These are phyloP conservation scores for Xenops minutus DNA, from an alignment of 2,797 vertebrate genomes.

Conservation along the genomic window DNA sequence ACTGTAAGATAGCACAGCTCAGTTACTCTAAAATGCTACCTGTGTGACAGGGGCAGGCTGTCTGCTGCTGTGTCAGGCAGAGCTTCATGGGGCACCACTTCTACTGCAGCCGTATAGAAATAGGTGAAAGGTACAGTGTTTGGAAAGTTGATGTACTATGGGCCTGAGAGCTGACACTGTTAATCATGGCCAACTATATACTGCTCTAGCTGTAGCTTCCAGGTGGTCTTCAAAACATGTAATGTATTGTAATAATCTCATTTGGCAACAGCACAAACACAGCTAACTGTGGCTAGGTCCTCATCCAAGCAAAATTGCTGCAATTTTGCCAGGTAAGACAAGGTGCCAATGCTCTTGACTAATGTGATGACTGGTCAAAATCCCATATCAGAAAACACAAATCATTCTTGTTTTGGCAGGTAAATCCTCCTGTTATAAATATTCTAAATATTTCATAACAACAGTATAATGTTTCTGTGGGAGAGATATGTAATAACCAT, in stretches of 20 bases:
- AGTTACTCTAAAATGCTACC: background rate
- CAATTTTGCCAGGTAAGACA: background rate
- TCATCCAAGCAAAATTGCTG: background rate
- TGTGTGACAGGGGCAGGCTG: background rate
- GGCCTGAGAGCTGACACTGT: background rate
- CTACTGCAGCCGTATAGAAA: background rate
- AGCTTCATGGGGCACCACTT: fast-evolving
- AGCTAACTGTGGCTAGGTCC: background rate
- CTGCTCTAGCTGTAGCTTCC: conserved; percentile 7
- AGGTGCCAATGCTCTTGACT: background rate
- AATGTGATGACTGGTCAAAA: background rate
- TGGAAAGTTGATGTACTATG: background rate
- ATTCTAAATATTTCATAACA: background rate
- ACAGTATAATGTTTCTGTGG: background rate
- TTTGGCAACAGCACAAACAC: background rate
- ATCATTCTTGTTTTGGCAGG: background rate
- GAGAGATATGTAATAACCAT: background rate
- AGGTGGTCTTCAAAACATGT: conserved; percentile 36
- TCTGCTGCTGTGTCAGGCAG: background rate
- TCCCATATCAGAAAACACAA: background rate
- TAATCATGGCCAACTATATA: background rate
- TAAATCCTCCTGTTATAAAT: background rate
- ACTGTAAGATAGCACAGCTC: background rate
- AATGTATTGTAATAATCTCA: background rate
- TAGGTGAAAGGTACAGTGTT: background rate